These are phyloP conservation scores for Sus scrofa DNA, from an alignment of 2,113 vertebrate genomes.

Conservation along the genomic window T2T-Sscrofa CM000829.6:51159001-51159500, in stretches of 20 bases:
- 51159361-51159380: background rate
- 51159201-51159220: background rate
- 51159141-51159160: accelerated
- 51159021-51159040: background rate
- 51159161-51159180: accelerated
- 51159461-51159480: background rate
- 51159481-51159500: background rate
- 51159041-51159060: background rate
- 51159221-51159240: background rate
- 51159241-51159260: background rate
- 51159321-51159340: background rate
- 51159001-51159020: too few relatives aligned
- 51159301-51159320: background rate
- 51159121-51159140: accelerated
- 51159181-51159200: background rate
- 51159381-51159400: background rate
- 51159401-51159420: background rate
- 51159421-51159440: background rate
- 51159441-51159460: background rate
- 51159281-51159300: background rate
- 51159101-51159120: background rate
- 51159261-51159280: background rate
- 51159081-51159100: accelerated
- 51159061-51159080: too few relatives aligned
- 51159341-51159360: accelerated